A percentile compares a stretch with the other conserved stretches of the same genome.
Evolutionary conservation across 2,113 vertebrate genomes (phyloP).

Genomic region (Tupaia tana): DNA sequence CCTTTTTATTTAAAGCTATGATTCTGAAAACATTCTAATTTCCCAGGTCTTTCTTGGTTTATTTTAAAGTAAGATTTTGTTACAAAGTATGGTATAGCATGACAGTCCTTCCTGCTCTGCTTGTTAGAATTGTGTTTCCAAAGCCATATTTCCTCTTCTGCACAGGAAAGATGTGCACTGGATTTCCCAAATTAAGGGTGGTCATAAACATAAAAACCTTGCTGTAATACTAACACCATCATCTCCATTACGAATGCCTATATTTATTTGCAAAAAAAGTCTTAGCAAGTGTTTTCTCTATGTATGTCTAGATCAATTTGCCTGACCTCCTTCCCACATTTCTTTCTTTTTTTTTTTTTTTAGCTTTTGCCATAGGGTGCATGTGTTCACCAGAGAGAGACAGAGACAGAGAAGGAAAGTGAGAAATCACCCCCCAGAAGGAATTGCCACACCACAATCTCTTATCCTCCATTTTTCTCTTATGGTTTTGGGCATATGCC

Average conservation of each 20-base stretch:
- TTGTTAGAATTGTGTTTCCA: conserved; percentile 70
- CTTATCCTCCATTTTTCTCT: too few relatives aligned
- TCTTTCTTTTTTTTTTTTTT: too few relatives aligned
- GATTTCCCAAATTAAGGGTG: conserved; percentile 66
- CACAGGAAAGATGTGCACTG: conserved; percentile 58
- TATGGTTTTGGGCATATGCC: too few relatives aligned
- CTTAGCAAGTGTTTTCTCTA: conserved; percentile 34
- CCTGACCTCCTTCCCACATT: background rate
- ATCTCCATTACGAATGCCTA: conserved; percentile 2
- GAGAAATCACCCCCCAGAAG: too few relatives aligned
- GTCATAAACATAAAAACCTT: conserved; percentile 16
- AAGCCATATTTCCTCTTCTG: conserved; percentile 74
- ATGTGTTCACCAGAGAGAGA: too few relatives aligned
- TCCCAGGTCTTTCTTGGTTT: background rate
- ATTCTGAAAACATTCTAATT: conserved; percentile 33
- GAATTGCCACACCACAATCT: too few relatives aligned
- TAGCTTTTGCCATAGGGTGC: too few relatives aligned
- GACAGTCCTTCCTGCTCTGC: conserved; percentile 59
- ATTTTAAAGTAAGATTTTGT: conserved; percentile 37
- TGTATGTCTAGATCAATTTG: conserved; percentile 15
- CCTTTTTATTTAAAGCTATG: conserved; percentile 31
- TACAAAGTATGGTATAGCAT: background rate
- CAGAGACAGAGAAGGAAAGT: too few relatives aligned
- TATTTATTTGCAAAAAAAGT: conserved; percentile 48
- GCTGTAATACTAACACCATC: background rate